These are phyloP conservation scores for Drosophila bocki DNA, from an alignment of 1,140 invertebrate genomes.

Conservation along the genomic window DNA sequence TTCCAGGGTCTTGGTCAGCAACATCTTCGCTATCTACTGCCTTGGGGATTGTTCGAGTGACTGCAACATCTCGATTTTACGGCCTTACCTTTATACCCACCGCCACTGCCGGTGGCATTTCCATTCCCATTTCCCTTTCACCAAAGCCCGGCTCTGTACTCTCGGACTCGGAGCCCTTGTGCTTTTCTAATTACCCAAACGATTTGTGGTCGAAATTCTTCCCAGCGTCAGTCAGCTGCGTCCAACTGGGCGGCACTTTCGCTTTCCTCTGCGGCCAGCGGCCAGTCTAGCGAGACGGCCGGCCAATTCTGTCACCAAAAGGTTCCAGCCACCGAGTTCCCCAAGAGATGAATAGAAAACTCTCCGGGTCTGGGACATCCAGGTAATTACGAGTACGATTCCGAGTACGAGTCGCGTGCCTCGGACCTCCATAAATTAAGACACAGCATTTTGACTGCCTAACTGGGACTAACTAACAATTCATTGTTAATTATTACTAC, in stretches of 20 bases:
- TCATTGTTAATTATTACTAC: constrained; percentile 63
- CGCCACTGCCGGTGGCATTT: constrained; percentile 14
- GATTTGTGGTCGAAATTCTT: constrained; percentile 84
- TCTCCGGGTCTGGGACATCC: constrained; percentile 41
- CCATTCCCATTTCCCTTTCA: constrained; percentile 77
- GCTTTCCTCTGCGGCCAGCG: constrained; percentile 65
- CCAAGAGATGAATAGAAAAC: constrained; percentile 51
- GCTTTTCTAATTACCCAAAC: constrained; percentile 78
- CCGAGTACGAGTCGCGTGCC: constrained; percentile 65
- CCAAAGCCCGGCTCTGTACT: constrained; percentile 59
- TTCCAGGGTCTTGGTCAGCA: constrained; percentile 71
- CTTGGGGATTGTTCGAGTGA: constrained; percentile 40
- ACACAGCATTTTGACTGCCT: constrained; percentile 40
- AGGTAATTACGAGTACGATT: constrained; percentile 56
- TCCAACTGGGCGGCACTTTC: constrained; percentile 78
- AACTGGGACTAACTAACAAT: constrained; percentile 54
- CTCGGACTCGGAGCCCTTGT: constrained; percentile 39
- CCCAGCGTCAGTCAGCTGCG: constrained; percentile 78
- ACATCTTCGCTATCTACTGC: constrained; percentile 63
- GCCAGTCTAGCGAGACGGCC: constrained; percentile 56
- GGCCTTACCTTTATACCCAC: constrained; percentile 65
- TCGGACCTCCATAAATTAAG: constrained; percentile 55
- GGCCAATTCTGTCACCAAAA: constrained; percentile 72
- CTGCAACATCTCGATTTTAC: constrained; percentile 66
- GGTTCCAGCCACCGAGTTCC: constrained; percentile 57